Evolutionary conservation across 2,797 vertebrate species (phyloP), one percentile per base, ranked within the genome.

Genomic region (Chelonia mydas): DNA sequence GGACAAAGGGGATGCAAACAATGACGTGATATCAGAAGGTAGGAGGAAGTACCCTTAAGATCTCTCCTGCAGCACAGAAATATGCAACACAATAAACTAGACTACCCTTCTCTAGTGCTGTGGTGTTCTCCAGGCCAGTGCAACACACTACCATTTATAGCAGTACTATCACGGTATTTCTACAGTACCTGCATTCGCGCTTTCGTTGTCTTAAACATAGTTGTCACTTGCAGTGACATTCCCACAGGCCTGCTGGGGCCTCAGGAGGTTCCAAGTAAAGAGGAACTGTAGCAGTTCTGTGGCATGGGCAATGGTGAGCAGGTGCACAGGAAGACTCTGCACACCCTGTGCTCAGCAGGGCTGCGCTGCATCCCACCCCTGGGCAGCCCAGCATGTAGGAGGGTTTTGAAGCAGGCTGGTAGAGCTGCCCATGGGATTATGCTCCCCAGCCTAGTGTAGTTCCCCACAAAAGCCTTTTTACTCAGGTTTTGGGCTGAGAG

Each of bases 11-110:
- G 98, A 99, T 31, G 97, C 98, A 28, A 99, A 97, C 93, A 99
- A 99, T 8, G 98, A 99, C 1, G 97, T 99, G 88, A 97, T 99
- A 33, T 78, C 98, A 27, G 97, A 99, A 98, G 99, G 99, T 98
- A 96, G 91, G 98, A 27, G 45, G 80, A 65, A 55, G 11, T 1
- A 1, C 50, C 45, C 1, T 10, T 78, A 90, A 50, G 31, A 59
- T 8, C 17, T 72, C 3, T 83, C 9, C 53, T 57, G 33, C 45
- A 41, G 12, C 88, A 25, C 6, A 68, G 5, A 3, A 49, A 11
- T 25, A 2, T 50, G 27, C 41, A 21, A 27, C 19, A 28, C 41
- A 89, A 37, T 79, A 55, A 47, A 77, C 61, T 1, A 4, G 0
- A 4, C 17, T 41, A 10, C 3, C 13, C 27, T 90, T 91, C 89